Base-by-base conservation (phyloP, 2,888 invertebrate species). In the Neuroscelio doddi region DNA sequence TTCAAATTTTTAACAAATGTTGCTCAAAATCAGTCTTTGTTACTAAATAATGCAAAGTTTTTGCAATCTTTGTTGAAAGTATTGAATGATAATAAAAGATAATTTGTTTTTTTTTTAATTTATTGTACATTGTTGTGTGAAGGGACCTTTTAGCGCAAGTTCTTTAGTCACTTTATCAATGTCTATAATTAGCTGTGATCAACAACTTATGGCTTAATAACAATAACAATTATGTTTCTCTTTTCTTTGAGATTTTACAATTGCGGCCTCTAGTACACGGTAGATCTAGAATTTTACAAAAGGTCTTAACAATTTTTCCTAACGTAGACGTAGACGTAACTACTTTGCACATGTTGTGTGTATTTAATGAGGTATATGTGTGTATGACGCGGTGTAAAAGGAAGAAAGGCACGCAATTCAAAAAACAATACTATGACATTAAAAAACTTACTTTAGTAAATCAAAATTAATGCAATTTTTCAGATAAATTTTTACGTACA, bases 151-250 rank as follows among this genome's bases (percentile, higher is more conserved):
- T 71, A 72, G 70, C 70, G 66, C 74, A 77, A 70, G 55, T 65
- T 67, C 61, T 57, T 72, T 49, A 66, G 64, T 32, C n/a, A n/a
- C n/a, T 62, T 64, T 45, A 70, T 73, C 69, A 71, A 67, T 63
- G 66, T 71, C 73, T 79, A 10, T 32, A 76, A 67, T 74, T 64
- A 81, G 77, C 75, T 77, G 74, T 76, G 72, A 74, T 57, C 76
- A 81, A 80, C 80, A 80, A 80, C 76, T 78, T 77, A 78, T 73
- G 65, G 52, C 71, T 75, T 75, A 74, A 75, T 77, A 76, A 76
- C 76, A 80, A 76, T 76, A 81, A 79, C 76, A 76, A 76, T 71
- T 69, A 68, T 70, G 44, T 70, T 61, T 58, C 61, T 58, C 52
- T 21, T 24, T 56, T 49, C 30, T 39, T 42, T 29, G 46, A 42